Conservation (phyloP, 2,888 invertebrate genomes). For the Phengaris arion region DNA sequence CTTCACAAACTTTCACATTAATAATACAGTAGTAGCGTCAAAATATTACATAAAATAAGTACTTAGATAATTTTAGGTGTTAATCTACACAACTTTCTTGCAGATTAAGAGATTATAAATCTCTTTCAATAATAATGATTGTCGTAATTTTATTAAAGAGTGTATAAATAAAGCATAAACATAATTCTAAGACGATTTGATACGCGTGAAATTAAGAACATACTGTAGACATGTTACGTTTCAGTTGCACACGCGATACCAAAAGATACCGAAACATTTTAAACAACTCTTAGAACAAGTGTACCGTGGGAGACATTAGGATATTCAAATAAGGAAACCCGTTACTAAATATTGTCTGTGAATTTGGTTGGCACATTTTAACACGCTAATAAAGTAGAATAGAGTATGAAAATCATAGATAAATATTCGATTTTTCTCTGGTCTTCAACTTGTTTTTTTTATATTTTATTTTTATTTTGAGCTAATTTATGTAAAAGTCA, state of each 20-base stretch:
- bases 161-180: too few species aligned
- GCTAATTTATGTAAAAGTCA: neutral
- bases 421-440: neutral
- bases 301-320: conserved; percentile 20
- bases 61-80: too few species aligned
- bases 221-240: conserved; percentile 5
- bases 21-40: too few species aligned
- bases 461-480: neutral
- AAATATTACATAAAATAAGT: too few species aligned
- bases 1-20: too few species aligned
- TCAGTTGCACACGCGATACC: neutral
- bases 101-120: too few species aligned
- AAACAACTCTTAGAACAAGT: conserved; percentile 6
- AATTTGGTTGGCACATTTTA: conserved; percentile 7
- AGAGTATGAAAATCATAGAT: neutral
- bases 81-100: too few species aligned
- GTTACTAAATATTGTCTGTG: conserved; percentile 20
- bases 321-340: conserved; percentile 27
- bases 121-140: too few species aligned
- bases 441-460: conserved; percentile 1
- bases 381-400: neutral
- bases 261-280: neutral
- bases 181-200: too few species aligned
- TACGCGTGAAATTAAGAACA: neutral
- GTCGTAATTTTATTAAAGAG: too few species aligned